Percentiles rank a stretch among this genome's conserved stretches.
Evolutionary conservation across 2,888 invertebrate species (phyloP).

Genomic region (Notodonta ziczac): DNA sequence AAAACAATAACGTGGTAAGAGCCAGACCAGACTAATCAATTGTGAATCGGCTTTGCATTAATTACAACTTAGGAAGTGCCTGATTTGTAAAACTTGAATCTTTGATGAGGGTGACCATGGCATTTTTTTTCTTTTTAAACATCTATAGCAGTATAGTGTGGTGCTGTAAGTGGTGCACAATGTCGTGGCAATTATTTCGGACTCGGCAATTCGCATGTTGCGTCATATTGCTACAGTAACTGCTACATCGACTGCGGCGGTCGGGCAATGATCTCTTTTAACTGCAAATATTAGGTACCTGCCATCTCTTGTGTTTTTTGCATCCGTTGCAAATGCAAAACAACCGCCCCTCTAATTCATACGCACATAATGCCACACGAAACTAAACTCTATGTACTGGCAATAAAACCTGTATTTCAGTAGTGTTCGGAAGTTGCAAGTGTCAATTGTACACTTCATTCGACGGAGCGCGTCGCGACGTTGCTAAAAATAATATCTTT

Average conservation of each 20-base stretch:
- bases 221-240: background rate
- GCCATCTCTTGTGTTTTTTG: background rate
- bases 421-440: slow-evolving; percentile 25
- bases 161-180: background rate
- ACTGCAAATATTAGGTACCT: background rate
- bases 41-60: no score
- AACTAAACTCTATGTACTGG: slow-evolving; percentile 7
- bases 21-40: no score
- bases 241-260: background rate
- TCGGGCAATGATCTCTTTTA: background rate
- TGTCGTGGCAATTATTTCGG: background rate
- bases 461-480: slow-evolving; percentile 11
- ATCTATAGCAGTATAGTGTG: no score
- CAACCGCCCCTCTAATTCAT: background rate
- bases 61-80: no score
- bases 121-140: no score
- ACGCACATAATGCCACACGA: slow-evolving; percentile 3
- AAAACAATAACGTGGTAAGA: no score
- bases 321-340: background rate
- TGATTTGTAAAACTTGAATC: no score
- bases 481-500: slow-evolving; percentile 42
- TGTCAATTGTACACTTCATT: slow-evolving; percentile 27
- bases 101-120: no score
- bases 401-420: slow-evolving; percentile 17
- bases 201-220: background rate